These are phyloP conservation scores for Mya arenaria DNA, from an alignment of 1,140 invertebrate genomes.

Conservation along the genomic window DNA sequence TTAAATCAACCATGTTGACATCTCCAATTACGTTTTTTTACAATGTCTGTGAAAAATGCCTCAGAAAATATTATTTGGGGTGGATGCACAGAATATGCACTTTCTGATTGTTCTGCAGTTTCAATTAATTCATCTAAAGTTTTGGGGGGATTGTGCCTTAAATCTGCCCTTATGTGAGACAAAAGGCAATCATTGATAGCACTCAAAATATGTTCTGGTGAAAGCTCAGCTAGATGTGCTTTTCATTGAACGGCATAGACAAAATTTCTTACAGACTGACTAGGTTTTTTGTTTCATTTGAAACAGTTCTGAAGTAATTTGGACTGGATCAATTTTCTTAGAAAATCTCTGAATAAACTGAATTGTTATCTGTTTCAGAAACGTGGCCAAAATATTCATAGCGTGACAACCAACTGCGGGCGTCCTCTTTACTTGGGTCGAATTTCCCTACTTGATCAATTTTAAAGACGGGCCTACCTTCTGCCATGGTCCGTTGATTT, in stretches of 20 bases:
- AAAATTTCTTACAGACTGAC: constrained; percentile 22
- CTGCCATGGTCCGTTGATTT: neutral
- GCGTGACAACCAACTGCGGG: neutral
- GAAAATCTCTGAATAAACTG: constrained; percentile 26
- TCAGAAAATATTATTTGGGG: constrained; percentile 21
- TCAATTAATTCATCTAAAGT: constrained; percentile 34
- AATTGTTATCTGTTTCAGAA: neutral
- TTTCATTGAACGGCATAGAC: neutral
- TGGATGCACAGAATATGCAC: constrained; percentile 18
- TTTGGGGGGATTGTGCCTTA: constrained; percentile 20
- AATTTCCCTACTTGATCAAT: constrained; percentile 17
- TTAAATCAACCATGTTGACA: constrained; percentile 14
- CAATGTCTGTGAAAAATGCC: neutral
- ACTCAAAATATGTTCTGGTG: constrained; percentile 29
- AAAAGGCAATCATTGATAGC: constrained; percentile 15
- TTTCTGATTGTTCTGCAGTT: constrained; percentile 26
- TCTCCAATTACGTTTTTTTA: constrained; percentile 6
- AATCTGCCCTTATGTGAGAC: constrained; percentile 20
- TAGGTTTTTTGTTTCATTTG: constrained; percentile 28
- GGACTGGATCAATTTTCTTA: constrained; percentile 4
- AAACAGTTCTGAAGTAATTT: constrained; percentile 10
- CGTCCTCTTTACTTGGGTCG: neutral
- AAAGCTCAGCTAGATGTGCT: constrained; percentile 4
- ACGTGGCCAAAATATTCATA: constrained; percentile 11
- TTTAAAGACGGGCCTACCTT: constrained; percentile 26